phyloP scores from a whole-genome alignment of 2,113 vertebrate species.

The Amblyopsis rosae region DNA sequence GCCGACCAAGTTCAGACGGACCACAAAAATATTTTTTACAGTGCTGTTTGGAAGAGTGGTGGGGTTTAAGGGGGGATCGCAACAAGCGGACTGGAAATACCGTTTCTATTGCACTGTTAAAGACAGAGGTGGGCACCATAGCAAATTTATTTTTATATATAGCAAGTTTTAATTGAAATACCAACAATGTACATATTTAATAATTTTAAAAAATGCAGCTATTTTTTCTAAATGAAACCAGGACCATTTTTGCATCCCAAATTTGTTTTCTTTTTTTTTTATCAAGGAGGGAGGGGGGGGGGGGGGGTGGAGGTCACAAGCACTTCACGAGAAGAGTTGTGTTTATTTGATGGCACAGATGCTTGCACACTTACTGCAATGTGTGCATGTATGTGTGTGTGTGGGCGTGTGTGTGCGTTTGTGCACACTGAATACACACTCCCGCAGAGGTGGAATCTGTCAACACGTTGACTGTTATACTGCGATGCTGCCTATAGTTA shows the following conservation, averaged over 20 bases:
- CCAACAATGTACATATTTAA: constrained; percentile 88
- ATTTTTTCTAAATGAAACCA: constrained; percentile 86
- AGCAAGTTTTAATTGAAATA: constrained; percentile 87
- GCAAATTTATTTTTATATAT: constrained; percentile 97
- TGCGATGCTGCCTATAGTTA: constrained; percentile 80
- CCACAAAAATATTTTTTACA: background rate
- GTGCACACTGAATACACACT: too few species aligned
- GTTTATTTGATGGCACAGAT: constrained; percentile 66
- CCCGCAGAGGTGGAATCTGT: constrained; percentile 27
- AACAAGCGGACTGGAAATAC: constrained; percentile 67
- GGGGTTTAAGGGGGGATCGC: constrained; percentile 35
- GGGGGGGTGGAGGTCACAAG: constrained; percentile 44
- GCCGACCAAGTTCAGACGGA: too few species aligned
- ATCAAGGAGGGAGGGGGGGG: constrained; percentile 47
- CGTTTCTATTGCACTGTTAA: constrained; percentile 84
- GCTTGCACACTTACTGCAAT: constrained; percentile 78
- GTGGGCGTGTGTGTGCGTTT: constrained; percentile 21
- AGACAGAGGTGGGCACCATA: constrained; percentile 84
- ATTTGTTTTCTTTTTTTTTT: constrained; percentile 15
- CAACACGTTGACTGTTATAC: constrained; percentile 78
- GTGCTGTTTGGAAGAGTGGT: constrained; percentile 25
- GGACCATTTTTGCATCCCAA: constrained; percentile 83
- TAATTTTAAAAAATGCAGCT: constrained; percentile 76
- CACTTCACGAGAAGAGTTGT: constrained; percentile 76
- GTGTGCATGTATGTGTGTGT: constrained; percentile 57